Base-by-base conservation (phyloP, 2,888 invertebrate genomes). In the Pseudococcus viburni region DNA sequence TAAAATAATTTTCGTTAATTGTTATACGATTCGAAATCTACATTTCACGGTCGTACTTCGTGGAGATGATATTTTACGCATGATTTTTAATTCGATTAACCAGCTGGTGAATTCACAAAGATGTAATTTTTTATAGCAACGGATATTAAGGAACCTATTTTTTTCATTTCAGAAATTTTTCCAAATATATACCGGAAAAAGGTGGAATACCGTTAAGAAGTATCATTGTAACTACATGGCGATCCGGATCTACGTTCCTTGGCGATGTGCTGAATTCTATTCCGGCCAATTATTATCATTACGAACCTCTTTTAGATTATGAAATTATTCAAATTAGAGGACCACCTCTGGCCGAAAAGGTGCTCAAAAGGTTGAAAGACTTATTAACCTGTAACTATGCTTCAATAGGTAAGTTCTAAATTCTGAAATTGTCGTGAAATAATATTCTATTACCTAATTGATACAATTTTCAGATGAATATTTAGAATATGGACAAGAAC, bases 191-290 rank as follows among this genome's bases (percentile, higher is more conserved):
- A 0, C 92, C 95, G 90, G 95, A 95, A 90, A 93, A 94, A 68
- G 94, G 94, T 73, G 96, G 96, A 17, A 93, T 92, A 89, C 97
- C 97, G 6, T 91, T 96, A 89, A 93, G 95, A 90, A 96, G 95
- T 91, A 92, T 97, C 84, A 94, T 97, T 90, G 92, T 97, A 89
- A 96, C 97, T n/a, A 96, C 96, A 17, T 97, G 97, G 96, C 93
- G 97, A 90, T 96, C 96, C 6, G 97, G 97, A 8, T 97, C 97
- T 26, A 97, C 97, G 55, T 97, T 97, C 91, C 93, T 97, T 86
- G 97, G 97, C 88, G 97, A 97, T 91, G 94, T 97, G 77, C 91
- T 97, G 84, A 96, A 96, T 91, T 94, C 96, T 42, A 94, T 96
- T 91, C 97, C 97, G 22, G 96, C 95, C 48, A 97, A 95, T 91